These are phyloP conservation scores for Drosophila anomalata DNA, from an alignment of 2,888 invertebrate genomes.

Conservation along the genomic window DNA sequence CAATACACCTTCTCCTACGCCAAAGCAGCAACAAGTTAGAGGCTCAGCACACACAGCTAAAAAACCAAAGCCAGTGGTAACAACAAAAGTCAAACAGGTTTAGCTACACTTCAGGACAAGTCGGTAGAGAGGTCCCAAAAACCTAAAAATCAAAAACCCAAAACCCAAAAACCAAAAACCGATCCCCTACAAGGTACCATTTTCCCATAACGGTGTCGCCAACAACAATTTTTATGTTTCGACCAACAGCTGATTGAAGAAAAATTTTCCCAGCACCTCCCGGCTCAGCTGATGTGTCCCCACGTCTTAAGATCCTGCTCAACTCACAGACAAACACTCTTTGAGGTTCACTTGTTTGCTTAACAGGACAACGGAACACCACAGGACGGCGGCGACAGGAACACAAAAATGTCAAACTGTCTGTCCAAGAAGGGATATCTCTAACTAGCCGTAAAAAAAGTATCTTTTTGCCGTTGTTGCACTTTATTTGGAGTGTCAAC, in stretches of 20 bases:
- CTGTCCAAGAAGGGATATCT: slow-evolving; percentile 74
- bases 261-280: slow-evolving; percentile 72
- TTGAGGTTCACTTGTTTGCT: slow-evolving; percentile 67
- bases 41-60: slow-evolving; percentile 40
- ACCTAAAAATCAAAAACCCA: background rate
- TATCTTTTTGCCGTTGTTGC: slow-evolving; percentile 66
- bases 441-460: slow-evolving; percentile 73
- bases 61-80: slow-evolving; percentile 44
- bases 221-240: slow-evolving; percentile 41
- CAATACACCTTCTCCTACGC: slow-evolving; percentile 36
- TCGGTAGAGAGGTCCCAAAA: slow-evolving; percentile 10
- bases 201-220: slow-evolving; percentile 67
- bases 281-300: slow-evolving; percentile 59
- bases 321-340: slow-evolving; percentile 33
- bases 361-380: slow-evolving; percentile 61
- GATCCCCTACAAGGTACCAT: slow-evolving; percentile 40
- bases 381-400: slow-evolving; percentile 49
- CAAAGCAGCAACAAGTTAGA: slow-evolving; percentile 49
- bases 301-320: slow-evolving; percentile 30
- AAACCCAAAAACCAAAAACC: slow-evolving; percentile 1
- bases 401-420: slow-evolving; percentile 77
- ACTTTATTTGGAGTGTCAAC: slow-evolving; percentile 79
- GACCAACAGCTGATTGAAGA: slow-evolving; percentile 72
- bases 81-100: slow-evolving; percentile 78
- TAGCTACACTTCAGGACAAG: slow-evolving; percentile 62